Base-by-base conservation (phyloP, 2,113 vertebrate species). In the Phodopus roborovskii region DNA sequence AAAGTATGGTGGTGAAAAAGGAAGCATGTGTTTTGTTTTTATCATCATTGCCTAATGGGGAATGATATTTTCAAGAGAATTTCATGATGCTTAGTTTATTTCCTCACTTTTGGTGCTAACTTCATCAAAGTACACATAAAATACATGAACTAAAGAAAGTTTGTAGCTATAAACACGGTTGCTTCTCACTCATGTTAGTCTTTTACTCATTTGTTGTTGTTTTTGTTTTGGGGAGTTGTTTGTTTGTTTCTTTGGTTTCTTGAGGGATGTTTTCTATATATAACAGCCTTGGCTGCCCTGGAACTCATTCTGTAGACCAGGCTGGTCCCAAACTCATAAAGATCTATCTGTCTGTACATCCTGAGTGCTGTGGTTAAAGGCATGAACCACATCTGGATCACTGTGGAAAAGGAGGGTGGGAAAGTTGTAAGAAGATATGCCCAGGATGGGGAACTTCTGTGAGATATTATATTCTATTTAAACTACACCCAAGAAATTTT, bases 111-210 rank as follows among this genome's bases (percentile, higher is more conserved):
- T 17, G 58, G 42, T 79, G 3, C 36, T 84, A 11, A 45, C 2
- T 82, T 91, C 50, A 94, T 92, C 45, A 79, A 94, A 92, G 42
- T 68, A 86, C 53, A 53, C 6, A 60, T 33, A 82, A 74, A 97
- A 68, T 50, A 53, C 33, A 50, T 58, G 5, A 91, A n/a, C n/a
- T n/a, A n/a, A 89, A 15, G 45, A 11, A 50, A 70, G 6, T 3
- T 66, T 5, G 3, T 3, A 77, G 5, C 11, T 70, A 17, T 28
- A 92, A 77, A 53, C 2, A 50, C 50, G 88, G 24, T 30, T 84
- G 4, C 45, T 24, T 3, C 13, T 94, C n/a, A 66, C 2, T 82
- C 48, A 33, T 48, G 45, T 68, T 89, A 87, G 56, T 66, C 89
- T 92, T 85, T 17, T 66, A 86, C 50, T 2, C 1, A 12, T 87